Percentiles rank a stretch among this genome's conserved stretches.
phyloP scores from a whole-genome alignment of 2,797 vertebrate species.

The Limosa lapponica region DNA sequence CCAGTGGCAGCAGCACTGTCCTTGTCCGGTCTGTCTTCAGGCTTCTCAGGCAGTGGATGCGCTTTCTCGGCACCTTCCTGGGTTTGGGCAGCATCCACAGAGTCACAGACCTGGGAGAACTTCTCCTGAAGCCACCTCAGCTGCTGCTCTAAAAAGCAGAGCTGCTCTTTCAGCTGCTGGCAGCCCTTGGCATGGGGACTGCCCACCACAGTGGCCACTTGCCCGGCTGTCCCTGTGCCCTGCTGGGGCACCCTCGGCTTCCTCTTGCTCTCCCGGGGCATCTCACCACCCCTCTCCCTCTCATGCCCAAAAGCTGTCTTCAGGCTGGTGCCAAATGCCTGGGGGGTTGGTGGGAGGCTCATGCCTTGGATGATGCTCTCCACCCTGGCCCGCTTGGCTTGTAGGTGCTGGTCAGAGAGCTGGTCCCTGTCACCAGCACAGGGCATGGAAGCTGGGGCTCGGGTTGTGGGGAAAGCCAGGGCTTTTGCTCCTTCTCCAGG shows the following conservation, averaged over 20 bases:
- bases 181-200: slow-evolving; percentile 80
- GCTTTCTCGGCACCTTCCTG: neutral
- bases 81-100: slow-evolving; percentile 47
- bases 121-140: slow-evolving; percentile 87
- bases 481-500: slow-evolving; percentile 75
- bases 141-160: slow-evolving; percentile 88
- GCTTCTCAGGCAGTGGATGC: neutral
- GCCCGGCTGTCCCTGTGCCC: accelerated
- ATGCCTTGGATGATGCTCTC: slow-evolving; percentile 93
- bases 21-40: neutral
- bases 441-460: slow-evolving; percentile 42
- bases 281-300: slow-evolving; percentile 17
- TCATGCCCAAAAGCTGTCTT: neutral
- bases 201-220: neutral
- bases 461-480: slow-evolving; percentile 62
- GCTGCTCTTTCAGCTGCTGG: slow-evolving; percentile 87
- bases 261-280: slow-evolving; percentile 84
- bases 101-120: slow-evolving; percentile 82
- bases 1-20: neutral
- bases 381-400: slow-evolving; percentile 91
- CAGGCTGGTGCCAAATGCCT: neutral
- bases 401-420: slow-evolving; percentile 81
- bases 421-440: slow-evolving; percentile 74
- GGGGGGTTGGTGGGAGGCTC: slow-evolving; percentile 81
- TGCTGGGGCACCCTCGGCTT: slow-evolving; percentile 87